Evolutionary conservation across 2,797 vertebrate species (phyloP), one percentile per base, ranked within the genome.

Genomic region (Silurus lanzhouensis): DNA sequence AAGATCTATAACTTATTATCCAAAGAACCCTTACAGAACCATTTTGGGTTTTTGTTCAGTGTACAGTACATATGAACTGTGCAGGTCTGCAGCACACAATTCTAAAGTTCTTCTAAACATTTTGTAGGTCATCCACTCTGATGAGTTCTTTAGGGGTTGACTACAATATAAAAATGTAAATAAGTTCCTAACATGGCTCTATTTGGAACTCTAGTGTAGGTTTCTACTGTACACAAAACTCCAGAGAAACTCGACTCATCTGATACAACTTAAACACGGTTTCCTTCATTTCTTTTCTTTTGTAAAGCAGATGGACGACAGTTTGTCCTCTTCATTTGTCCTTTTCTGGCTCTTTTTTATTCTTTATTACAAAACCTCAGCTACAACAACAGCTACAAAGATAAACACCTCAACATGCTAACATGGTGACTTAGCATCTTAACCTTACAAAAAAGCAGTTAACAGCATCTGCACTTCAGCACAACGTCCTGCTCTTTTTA

Each of bases 291-390:
- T 48, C 63, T 76, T 70, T 63, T 88, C 76, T n/a, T 19, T 2
- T 8, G 38, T 52, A n/a, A 52, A 66, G 75, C 85, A 89, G 88
- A 88, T 87, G 87, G 87, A 82, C 58, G 88, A 84, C 90, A 85
- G 82, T 70, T 85, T 84, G 38, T 82, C 86, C 79, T 22, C 77
- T 83, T 79, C 74, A 22, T 52, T 17, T 12, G 61, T 77, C 83
- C 57, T 10, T 8, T 38, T 38, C 75, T 25, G 80, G n/a, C 25
- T 83, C 76, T 55, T 77, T 82, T 86, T 81, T 86, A 58, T n/a
- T n/a, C n/a, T n/a, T n/a, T n/a, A n/a, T n/a, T n/a, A n/a, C n/a
- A n/a, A n/a, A n/a, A n/a, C n/a, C n/a, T n/a, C n/a, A n/a, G n/a
- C n/a, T n/a, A n/a, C n/a, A 87, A 86, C 75, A 58, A 48, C 66